Percentiles rank a stretch among this genome's conserved stretches.
Evolutionary conservation across 2,113 vertebrate species (phyloP).

Genomic region (Hippocampus mohnikei): DNA sequence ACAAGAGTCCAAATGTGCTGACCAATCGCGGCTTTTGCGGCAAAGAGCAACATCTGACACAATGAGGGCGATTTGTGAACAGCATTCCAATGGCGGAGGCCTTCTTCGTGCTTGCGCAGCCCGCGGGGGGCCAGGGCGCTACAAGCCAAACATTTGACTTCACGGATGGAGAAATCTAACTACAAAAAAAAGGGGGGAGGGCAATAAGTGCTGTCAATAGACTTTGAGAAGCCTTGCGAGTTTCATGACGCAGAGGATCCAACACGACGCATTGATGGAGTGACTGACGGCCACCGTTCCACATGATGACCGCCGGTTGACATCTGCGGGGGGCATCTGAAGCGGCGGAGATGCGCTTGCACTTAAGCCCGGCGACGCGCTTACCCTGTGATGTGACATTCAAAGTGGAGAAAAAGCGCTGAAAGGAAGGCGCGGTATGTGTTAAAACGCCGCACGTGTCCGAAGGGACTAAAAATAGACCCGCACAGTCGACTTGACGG

Average conservation of each 20-base stretch:
- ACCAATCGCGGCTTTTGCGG: neutral
- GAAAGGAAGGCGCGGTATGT: constrained; percentile 9
- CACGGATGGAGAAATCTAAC: constrained; percentile 31
- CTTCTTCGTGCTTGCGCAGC: constrained; percentile 10
- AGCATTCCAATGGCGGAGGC: constrained; percentile 10
- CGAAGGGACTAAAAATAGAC: neutral
- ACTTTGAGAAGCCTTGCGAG: constrained; percentile 9
- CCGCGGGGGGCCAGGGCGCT: constrained; percentile 28
- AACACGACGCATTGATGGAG: neutral
- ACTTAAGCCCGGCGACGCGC: constrained; percentile 8
- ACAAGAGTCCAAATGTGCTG: constrained; percentile 13
- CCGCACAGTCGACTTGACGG: neutral
- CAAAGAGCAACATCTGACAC: constrained; percentile 8
- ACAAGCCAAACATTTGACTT: constrained; percentile 46
- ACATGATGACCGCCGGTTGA: neutral
- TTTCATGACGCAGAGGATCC: constrained; percentile 28
- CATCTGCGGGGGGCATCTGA: neutral
- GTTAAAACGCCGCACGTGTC: constrained; percentile 10
- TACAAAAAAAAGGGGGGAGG: constrained; percentile 3
- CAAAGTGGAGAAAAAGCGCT: constrained; percentile 18
- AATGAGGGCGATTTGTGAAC: constrained; percentile 32
- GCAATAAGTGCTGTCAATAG: constrained; percentile 24
- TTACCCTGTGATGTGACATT: constrained; percentile 17
- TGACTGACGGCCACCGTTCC: neutral
- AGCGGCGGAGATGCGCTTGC: constrained; percentile 15